These are phyloP conservation scores for Triops longicaudatus DNA, from an alignment of 1,140 invertebrate genomes.

Conservation along the genomic window DNA sequence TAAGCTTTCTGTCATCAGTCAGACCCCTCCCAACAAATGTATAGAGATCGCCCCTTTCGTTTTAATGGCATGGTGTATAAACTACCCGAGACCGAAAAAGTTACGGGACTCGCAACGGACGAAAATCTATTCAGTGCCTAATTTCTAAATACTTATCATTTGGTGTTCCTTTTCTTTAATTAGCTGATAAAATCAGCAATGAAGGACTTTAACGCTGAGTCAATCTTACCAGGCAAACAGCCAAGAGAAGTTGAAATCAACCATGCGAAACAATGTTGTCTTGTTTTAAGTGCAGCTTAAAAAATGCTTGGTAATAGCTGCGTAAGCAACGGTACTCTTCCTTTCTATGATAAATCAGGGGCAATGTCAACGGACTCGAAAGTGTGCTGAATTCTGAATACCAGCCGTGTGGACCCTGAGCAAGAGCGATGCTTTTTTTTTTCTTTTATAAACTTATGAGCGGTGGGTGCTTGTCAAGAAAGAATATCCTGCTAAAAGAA, in stretches of 20 bases:
- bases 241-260: background rate
- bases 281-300: background rate
- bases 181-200: background rate
- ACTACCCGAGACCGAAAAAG: background rate
- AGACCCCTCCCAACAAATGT: constrained; percentile 1
- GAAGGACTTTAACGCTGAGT: background rate
- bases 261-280: background rate
- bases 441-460: background rate
- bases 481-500: no score
- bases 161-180: background rate
- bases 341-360: constrained; percentile 8
- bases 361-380: constrained; percentile 11
- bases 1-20: constrained; percentile 11
- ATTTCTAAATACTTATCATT: background rate
- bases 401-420: background rate
- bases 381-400: background rate
- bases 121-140: background rate
- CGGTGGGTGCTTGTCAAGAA: no score
- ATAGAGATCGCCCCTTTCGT: background rate
- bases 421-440: background rate
- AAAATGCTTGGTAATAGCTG: background rate
- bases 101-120: background rate
- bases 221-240: background rate
- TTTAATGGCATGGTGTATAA: background rate
- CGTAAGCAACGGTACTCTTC: constrained; percentile 11